Evolutionary conservation across 2,888 invertebrate species (phyloP).

Genomic region (Eueremaeus valkanovi): DNA sequence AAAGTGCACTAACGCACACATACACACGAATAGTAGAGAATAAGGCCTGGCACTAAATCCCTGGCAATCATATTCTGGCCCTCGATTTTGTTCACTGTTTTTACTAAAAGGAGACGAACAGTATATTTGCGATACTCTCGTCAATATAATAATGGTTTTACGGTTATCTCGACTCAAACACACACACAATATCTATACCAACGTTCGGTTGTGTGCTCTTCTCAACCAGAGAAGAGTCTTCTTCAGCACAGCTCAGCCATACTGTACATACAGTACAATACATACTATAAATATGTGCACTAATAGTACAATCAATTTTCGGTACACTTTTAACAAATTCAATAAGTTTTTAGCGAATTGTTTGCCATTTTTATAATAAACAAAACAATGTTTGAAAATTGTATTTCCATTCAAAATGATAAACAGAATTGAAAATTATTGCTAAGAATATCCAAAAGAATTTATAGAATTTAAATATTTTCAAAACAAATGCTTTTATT

Average conservation of each 20-base stretch:
- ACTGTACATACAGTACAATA: no score
- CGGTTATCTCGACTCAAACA: constrained; percentile 33
- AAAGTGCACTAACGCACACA: not conserved
- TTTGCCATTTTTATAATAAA: no score
- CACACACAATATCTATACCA: constrained; percentile 24
- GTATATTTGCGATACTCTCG: not conserved
- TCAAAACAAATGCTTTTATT: no score
- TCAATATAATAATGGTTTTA: constrained; percentile 33
- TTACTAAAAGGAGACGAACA: not conserved
- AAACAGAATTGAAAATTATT: no score
- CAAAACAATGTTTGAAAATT: no score
- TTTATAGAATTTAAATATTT: no score
- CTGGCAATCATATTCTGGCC: constrained; percentile 24
- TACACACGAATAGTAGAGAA: not conserved
- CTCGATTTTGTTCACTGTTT: no score
- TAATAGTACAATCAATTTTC: not conserved
- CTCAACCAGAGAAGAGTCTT: no score
- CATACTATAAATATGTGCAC: not conserved
- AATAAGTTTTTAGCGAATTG: no score
- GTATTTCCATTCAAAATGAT: no score
- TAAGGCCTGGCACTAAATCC: constrained; percentile 6
- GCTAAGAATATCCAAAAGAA: no score
- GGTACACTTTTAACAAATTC: no score
- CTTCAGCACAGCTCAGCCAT: not conserved
- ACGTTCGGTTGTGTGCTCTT: not conserved